Evolutionary conservation across 2,888 invertebrate species (phyloP).

Genomic region (Ormyrus rosae): DNA sequence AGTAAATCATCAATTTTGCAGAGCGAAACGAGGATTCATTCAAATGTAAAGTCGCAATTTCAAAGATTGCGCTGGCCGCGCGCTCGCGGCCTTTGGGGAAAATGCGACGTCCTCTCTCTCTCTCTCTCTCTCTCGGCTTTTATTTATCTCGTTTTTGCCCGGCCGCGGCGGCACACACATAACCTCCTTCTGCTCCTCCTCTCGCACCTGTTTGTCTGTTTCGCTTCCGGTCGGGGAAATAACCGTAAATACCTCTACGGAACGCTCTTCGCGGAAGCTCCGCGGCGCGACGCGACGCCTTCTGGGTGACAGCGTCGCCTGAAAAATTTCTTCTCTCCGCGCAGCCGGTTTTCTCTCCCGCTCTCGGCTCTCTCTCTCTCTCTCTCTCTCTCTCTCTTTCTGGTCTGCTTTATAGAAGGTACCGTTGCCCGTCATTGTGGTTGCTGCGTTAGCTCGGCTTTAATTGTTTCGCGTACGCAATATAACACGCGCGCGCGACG

Average conservation of each 20-base stretch:
- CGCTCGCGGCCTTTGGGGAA: not conserved
- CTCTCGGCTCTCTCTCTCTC: not conserved
- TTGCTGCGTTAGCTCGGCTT: conserved; percentile 6
- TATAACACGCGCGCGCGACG: conserved; percentile 8
- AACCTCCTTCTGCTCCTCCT: not conserved
- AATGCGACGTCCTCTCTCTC: conserved; percentile 1
- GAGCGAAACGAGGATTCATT: not conserved
- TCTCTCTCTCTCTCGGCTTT: conserved; percentile 1
- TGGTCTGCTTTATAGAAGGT: conserved; percentile 36
- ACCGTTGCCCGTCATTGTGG: conserved; percentile 36
- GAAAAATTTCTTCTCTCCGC: conserved; percentile 28
- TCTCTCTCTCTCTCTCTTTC: not conserved
- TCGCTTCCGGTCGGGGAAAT: conserved; percentile 40
- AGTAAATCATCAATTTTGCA: no score
- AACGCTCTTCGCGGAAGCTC: not conserved
- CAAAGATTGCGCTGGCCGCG: conserved; percentile 8
- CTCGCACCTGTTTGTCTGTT: conserved; percentile 45
- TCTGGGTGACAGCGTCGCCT: not conserved
- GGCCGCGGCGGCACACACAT: not conserved
- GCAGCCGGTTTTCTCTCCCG: conserved; percentile 15
- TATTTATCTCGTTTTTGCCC: conserved; percentile 27
- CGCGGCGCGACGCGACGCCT: not conserved
- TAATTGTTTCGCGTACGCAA: conserved; percentile 45
- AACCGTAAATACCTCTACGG: conserved; percentile 46
- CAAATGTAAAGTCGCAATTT: conserved; percentile 25